Evolutionary conservation across 2,888 invertebrate species (phyloP).

Genomic region (Agonopterix subpropinquella): DNA sequence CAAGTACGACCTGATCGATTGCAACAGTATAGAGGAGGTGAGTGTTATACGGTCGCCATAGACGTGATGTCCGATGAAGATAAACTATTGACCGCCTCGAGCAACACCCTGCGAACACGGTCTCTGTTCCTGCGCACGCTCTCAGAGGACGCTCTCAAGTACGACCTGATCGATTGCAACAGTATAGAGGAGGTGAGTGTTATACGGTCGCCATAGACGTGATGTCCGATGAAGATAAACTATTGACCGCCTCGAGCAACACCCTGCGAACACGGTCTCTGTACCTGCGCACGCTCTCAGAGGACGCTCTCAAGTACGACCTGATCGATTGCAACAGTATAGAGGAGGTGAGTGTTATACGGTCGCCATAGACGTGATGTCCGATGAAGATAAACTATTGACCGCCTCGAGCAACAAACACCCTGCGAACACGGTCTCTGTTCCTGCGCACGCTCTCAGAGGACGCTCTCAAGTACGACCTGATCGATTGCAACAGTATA

Average conservation of each 20-base stretch:
- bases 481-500: constrained; percentile 18
- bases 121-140: no score
- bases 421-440: no score
- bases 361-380: no score
- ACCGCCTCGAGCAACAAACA: no score
- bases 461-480: constrained; percentile 44
- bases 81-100: no score
- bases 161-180: constrained; percentile 31
- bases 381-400: no score
- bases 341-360: background rate
- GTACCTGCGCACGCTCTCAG: constrained; percentile 56
- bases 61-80: no score
- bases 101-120: no score
- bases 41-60: background rate
- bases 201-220: no score
- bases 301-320: constrained; percentile 48
- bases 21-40: background rate
- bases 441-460: constrained; percentile 59
- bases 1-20: constrained; percentile 37
- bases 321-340: constrained; percentile 19
- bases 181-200: background rate
- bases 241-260: no score
- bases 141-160: constrained; percentile 47
- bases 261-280: no score
- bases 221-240: no score